Conservation (phyloP, 2,797 vertebrate genomes). For the Semaprochilodus insignis region DNA sequence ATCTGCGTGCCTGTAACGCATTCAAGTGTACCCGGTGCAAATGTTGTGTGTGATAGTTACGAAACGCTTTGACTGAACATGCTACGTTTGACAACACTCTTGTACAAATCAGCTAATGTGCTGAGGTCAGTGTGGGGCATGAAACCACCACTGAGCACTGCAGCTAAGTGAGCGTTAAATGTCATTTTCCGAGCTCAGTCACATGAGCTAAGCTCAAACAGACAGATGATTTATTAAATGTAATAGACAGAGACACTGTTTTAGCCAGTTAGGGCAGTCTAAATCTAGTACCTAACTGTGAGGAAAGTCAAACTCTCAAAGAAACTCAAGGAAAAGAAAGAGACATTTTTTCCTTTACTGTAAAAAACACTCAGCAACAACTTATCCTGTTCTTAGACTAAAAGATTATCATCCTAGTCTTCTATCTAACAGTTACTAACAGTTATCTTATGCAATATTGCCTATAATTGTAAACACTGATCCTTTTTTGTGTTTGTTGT, state of each 20-base stretch:
- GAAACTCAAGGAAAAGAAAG: too few species aligned
- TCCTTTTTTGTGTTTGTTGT: too few species aligned
- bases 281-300: background rate
- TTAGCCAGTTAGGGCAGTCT: background rate
- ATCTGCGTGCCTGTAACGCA: constrained; percentile 1
- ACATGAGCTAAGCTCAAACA: constrained; percentile 27
- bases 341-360: too few species aligned
- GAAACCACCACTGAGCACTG: background rate
- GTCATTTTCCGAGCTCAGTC: background rate
- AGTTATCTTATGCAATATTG: too few species aligned
- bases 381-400: too few species aligned
- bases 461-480: too few species aligned
- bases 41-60: background rate
- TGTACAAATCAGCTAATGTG: background rate
- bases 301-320: background rate
- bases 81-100: too few species aligned
- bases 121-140: background rate
- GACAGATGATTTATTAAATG: background rate
- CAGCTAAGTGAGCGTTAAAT: background rate
- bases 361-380: too few species aligned
- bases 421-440: too few species aligned
- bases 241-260: constrained; percentile 10
- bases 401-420: too few species aligned
- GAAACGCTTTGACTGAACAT: too few species aligned
- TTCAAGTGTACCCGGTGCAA: background rate